Conservation (phyloP, 2,113 vertebrate genomes). For the Eptesicus fuscus region DNA sequence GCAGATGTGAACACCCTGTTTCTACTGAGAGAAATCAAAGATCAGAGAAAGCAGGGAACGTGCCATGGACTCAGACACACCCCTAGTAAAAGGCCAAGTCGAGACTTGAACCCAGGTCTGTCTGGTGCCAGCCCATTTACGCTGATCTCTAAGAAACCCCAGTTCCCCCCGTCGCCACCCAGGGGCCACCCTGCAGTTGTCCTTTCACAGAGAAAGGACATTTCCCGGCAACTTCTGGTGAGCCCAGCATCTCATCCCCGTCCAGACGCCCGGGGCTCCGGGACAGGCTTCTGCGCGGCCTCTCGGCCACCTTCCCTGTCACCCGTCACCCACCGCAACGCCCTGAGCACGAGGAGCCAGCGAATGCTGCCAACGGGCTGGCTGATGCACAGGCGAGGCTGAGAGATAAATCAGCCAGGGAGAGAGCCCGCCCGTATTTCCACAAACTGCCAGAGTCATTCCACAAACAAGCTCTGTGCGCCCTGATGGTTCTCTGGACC, state of each 20-base stretch:
- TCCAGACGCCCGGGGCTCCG: background rate
- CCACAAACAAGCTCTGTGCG: background rate
- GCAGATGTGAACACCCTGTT: background rate
- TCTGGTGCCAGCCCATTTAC: background rate
- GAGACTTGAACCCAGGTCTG: background rate
- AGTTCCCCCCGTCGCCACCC: background rate
- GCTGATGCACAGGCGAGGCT: background rate
- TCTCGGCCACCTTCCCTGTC: background rate
- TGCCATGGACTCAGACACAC: background rate
- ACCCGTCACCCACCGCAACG: background rate
- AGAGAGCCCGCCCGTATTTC: background rate
- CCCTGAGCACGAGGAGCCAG: background rate
- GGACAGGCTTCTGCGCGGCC: background rate
- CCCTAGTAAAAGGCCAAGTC: background rate
- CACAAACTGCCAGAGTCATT: background rate
- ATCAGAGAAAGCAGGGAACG: background rate
- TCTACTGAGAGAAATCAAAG: background rate
- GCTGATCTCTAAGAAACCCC: background rate
- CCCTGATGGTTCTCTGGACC: background rate
- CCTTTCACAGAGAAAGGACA: background rate
- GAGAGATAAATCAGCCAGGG: slow-evolving; percentile 36
- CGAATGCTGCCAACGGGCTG: background rate
- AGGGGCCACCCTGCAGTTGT: background rate
- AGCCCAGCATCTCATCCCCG: background rate
- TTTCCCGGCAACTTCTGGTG: background rate